A percentile compares a stretch with the other conserved stretches of the same genome.
Conservation (phyloP, 1,140 invertebrate species). For the Aphis gossypii region DNA sequence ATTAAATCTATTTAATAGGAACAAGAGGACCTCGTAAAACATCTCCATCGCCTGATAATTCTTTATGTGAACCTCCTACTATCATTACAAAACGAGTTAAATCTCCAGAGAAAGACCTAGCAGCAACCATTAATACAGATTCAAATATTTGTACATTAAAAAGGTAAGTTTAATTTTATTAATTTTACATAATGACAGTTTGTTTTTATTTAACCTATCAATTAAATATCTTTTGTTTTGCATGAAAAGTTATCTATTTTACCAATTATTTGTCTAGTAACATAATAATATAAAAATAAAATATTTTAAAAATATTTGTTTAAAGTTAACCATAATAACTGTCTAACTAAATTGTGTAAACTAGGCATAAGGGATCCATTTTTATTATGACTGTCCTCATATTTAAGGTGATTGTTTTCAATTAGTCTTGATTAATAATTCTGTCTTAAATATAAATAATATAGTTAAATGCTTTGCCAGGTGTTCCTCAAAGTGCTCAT, state of each 20-base stretch:
- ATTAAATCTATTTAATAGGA: constrained; percentile 15
- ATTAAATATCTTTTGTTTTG: background rate
- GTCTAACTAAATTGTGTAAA: no score
- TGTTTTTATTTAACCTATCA: background rate
- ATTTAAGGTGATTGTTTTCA: no score
- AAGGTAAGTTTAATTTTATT: constrained; percentile 36
- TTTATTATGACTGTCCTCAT: no score
- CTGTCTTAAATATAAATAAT: no score
- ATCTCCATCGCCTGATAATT: constrained; percentile 53
- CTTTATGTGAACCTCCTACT: constrained; percentile 53
- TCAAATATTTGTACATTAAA: constrained; percentile 53
- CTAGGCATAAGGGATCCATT: no score
- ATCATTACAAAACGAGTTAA: constrained; percentile 43
- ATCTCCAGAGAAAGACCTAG: constrained; percentile 34
- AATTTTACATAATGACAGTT: background rate
- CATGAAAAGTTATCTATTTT: background rate
- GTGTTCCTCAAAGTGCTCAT: no score
- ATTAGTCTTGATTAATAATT: no score
- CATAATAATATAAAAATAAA: background rate
- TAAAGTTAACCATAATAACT: no score
- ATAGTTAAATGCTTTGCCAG: no score
- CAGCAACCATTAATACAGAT: constrained; percentile 29
- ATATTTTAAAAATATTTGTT: background rate
- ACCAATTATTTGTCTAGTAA: background rate
- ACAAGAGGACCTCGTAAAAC: constrained; percentile 43